These are phyloP conservation scores for Hypercompe scribonia DNA, from an alignment of 2,888 invertebrate species.

Conservation along the genomic window DNA sequence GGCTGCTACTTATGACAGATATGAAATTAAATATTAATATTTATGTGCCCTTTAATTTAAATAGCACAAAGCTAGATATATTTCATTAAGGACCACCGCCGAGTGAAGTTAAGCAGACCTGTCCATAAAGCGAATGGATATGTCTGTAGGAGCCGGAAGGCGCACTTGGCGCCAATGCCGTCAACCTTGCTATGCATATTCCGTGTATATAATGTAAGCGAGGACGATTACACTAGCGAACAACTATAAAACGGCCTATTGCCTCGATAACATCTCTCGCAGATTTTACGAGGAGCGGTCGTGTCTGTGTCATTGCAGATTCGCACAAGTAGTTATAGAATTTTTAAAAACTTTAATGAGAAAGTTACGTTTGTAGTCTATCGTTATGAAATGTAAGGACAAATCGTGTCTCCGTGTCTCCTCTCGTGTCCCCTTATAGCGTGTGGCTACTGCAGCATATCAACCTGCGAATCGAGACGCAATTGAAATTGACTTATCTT, in stretches of 20 bases:
- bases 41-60: slow-evolving; percentile 50
- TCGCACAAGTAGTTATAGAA: slow-evolving; percentile 20
- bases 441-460: no score
- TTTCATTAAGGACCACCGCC: slow-evolving; percentile 50
- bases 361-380: slow-evolving; percentile 20
- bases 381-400: slow-evolving; percentile 21
- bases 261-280: slow-evolving; percentile 51
- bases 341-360: slow-evolving; percentile 44
- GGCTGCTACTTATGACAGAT: not conserved
- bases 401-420: no score
- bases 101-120: slow-evolving; percentile 50
- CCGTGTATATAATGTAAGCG: slow-evolving; percentile 52
- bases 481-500: no score
- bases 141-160: slow-evolving; percentile 64
- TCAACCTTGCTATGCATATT: slow-evolving; percentile 67
- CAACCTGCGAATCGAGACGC: no score
- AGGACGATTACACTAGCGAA: slow-evolving; percentile 51
- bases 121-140: slow-evolving; percentile 51
- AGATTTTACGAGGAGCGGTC: slow-evolving; percentile 43
- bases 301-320: slow-evolving; percentile 44
- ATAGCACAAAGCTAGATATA: slow-evolving; percentile 48
- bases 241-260: slow-evolving; percentile 50
- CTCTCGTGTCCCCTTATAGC: no score
- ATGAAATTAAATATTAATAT: slow-evolving; percentile 27
- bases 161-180: slow-evolving; percentile 59